Conservation (phyloP, 2,797 vertebrate species). For the Falco columbarius region DNA sequence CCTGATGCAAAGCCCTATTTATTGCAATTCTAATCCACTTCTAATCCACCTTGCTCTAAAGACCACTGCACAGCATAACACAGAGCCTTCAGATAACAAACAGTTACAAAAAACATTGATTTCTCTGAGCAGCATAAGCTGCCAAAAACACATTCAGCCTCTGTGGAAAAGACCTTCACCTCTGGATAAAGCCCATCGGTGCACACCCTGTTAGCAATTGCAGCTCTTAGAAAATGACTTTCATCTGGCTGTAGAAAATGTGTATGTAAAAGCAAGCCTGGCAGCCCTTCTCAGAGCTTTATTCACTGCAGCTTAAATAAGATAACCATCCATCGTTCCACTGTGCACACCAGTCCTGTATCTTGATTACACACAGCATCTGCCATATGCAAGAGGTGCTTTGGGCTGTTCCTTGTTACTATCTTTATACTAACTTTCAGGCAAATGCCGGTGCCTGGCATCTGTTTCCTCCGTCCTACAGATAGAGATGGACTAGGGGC, state of each 20-base stretch:
- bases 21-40: constrained; percentile 11
- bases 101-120: constrained; percentile 1
- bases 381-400: background rate
- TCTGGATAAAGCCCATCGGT: background rate
- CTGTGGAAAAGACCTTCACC: constrained; percentile 55
- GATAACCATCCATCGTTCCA: background rate
- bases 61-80: background rate
- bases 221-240: constrained; percentile 50
- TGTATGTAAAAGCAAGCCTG: background rate
- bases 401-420: background rate
- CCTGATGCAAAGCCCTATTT: constrained; percentile 17
- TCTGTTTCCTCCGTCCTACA: background rate
- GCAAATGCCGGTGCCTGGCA: background rate
- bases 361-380: background rate
- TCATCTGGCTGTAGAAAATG: constrained; percentile 47
- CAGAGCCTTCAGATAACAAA: constrained; percentile 20
- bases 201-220: constrained; percentile 53
- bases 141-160: constrained; percentile 31
- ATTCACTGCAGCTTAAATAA: background rate
- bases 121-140: constrained; percentile 5
- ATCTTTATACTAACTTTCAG: background rate
- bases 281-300: constrained; percentile 9
- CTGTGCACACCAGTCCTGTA: background rate
- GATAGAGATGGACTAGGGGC: background rate
- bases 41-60: constrained; percentile 45